Evolutionary conservation across 2,113 vertebrate species (phyloP).

Genomic region (Henicopernis longicauda): DNA sequence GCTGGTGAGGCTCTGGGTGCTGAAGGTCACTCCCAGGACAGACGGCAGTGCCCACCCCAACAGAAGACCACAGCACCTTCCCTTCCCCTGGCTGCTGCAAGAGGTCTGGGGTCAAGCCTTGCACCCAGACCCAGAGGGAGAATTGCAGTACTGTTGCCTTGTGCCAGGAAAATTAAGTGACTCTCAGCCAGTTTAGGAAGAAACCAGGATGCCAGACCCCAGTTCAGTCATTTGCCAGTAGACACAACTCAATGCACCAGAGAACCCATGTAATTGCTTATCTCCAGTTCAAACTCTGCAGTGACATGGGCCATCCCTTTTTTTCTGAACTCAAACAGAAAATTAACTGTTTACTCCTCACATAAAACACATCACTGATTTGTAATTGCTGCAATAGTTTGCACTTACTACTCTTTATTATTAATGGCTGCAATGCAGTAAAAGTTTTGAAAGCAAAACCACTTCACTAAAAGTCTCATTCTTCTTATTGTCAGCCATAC

Average conservation of each 20-base stretch:
- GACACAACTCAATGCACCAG: background rate
- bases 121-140: background rate
- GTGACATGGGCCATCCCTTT: fast-evolving
- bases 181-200: background rate
- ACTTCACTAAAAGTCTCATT: background rate
- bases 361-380: background rate
- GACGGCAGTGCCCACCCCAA: background rate
- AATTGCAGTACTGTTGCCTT: background rate
- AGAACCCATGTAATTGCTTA: background rate
- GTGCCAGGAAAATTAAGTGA: background rate
- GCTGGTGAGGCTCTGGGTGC: background rate
- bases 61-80: fast-evolving
- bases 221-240: background rate
- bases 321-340: background rate
- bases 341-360: background rate
- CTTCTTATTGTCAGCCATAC: background rate
- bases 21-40: background rate
- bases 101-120: background rate
- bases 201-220: background rate
- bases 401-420: background rate
- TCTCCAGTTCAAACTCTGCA: background rate
- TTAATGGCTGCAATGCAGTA: background rate
- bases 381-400: background rate
- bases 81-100: background rate
- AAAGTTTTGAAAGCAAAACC: background rate